Evolutionary conservation across 1,140 invertebrate genomes (phyloP).

Genomic region (Temnothorax curvispinosus): DNA sequence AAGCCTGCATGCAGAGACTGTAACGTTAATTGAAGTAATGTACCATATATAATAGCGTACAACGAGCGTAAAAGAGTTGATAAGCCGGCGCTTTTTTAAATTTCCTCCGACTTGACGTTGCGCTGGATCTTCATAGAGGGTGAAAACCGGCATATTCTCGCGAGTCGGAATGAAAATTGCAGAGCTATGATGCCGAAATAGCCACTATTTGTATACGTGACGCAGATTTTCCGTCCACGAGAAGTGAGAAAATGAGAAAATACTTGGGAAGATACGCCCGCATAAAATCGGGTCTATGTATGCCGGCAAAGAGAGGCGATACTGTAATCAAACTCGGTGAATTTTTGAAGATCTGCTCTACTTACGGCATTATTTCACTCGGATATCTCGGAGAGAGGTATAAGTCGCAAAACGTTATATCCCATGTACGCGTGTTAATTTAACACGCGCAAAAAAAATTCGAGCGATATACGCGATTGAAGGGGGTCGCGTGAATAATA

Average conservation of each 20-base stretch:
- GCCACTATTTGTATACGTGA: constrained; percentile 46
- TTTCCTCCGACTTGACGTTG: constrained; percentile 12
- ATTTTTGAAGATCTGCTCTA: constrained; percentile 3
- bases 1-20: neutral
- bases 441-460: neutral
- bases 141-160: constrained; percentile 31
- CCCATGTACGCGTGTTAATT: neutral
- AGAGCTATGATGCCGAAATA: constrained; percentile 45
- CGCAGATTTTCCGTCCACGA: constrained; percentile 19
- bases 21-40: constrained; percentile 16
- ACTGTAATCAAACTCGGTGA: constrained; percentile 29
- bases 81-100: constrained; percentile 14
- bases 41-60: neutral
- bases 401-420: neutral
- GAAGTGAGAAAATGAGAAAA: constrained; percentile 33
- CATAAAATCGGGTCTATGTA: neutral
- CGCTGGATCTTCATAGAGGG: constrained; percentile 29
- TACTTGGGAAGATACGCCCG: neutral
- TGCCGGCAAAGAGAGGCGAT: neutral
- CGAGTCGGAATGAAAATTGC: constrained; percentile 39
- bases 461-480: neutral
- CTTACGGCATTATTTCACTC: neutral
- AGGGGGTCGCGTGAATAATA: neutral
- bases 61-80: neutral
- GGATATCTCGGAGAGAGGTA: neutral